Evolutionary conservation across 2,888 invertebrate genomes (phyloP).

Genomic region (Habroteleia sp.): DNA sequence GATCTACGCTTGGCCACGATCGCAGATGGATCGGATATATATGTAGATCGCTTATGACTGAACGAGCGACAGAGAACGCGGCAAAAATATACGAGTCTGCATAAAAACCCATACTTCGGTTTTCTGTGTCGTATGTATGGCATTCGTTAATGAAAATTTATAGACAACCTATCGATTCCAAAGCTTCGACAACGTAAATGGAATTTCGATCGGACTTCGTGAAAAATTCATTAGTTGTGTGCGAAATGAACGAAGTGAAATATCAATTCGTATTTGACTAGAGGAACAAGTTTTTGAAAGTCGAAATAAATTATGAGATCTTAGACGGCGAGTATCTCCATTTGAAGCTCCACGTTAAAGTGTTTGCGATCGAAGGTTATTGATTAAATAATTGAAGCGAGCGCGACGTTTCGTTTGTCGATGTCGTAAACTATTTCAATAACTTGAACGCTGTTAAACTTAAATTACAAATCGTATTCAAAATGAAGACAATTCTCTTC

Average conservation of each 20-base stretch:
- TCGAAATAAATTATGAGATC: too few relatives aligned
- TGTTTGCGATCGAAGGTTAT: slow-evolving; percentile 16
- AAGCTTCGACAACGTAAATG: slow-evolving; percentile 47
- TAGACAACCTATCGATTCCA: slow-evolving; percentile 65
- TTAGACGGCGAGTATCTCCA: too few relatives aligned
- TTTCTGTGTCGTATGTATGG: slow-evolving; percentile 55
- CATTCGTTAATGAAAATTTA: slow-evolving; percentile 67
- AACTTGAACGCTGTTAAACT: slow-evolving; percentile 40
- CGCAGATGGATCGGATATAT: slow-evolving; percentile 51
- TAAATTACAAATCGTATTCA: slow-evolving; percentile 45
- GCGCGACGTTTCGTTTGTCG: slow-evolving; percentile 16
- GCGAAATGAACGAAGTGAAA: too few relatives aligned
- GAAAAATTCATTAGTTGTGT: too few relatives aligned
- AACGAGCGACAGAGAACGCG: slow-evolving; percentile 2
- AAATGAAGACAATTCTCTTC: slow-evolving; percentile 35
- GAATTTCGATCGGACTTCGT: slow-evolving; percentile 20
- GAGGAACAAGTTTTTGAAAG: too few relatives aligned
- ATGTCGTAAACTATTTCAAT: slow-evolving; percentile 53
- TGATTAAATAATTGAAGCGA: slow-evolving; percentile 28
- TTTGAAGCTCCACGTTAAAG: too few relatives aligned
- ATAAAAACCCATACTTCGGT: slow-evolving; percentile 48
- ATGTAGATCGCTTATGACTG: slow-evolving; percentile 48
- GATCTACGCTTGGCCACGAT: slow-evolving; percentile 53
- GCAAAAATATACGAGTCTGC: slow-evolving; percentile 47
- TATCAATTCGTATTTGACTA: too few relatives aligned